Evolutionary conservation across 2,797 vertebrate genomes (phyloP), one percentile per base, ranked within the genome.

Genomic region (Macropus fuliginosus): DNA sequence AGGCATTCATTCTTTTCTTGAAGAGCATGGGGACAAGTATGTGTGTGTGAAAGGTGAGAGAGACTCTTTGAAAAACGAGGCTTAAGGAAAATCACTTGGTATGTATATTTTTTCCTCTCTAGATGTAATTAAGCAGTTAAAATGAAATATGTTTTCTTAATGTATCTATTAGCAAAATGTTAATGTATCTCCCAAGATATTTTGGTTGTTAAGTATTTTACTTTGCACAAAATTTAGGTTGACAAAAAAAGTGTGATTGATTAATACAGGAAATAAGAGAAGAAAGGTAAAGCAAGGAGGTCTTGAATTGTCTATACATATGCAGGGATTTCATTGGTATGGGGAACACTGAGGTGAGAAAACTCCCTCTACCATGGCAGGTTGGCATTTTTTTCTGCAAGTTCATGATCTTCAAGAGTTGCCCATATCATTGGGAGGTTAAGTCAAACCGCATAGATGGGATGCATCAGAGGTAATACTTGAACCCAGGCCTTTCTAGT

Each of bases 151-250:
- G 94, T 92, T 97, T 91, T n/a, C 89, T 93, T 92, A 96, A 95
- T 95, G 52, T 92, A 95, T 94, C 92, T 95, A 94, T 95, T 95
- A 95, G 21, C 52, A 97, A 97, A 97, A 93, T 95, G 74, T 95
- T 95, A 95, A 96, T 91, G 40, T 57, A 94, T 14, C 14, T 93
- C 52, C 59, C n/a, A 95, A 97, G n/a, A 93, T 93, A 97, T 95
- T 96, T 96, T 97, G 54, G 54, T 96, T 95, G 56, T 93, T 95
- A 81, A 46, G 40, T 46, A 27, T 11, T 81, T 81, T 46, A 96
- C 29, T 96, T 93, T 4, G 94, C n/a, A 59, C 1, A 56, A 12
- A 62, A 89, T 93, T 95, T 96, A 94, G 10, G 46, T 93, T 96
- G 93, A 92, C 93, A 55, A 95, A 31, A 50, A 96, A 95, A 96